Evolutionary conservation across 2,888 invertebrate species (phyloP).

Genomic region (Cryptocephalus moraei): DNA sequence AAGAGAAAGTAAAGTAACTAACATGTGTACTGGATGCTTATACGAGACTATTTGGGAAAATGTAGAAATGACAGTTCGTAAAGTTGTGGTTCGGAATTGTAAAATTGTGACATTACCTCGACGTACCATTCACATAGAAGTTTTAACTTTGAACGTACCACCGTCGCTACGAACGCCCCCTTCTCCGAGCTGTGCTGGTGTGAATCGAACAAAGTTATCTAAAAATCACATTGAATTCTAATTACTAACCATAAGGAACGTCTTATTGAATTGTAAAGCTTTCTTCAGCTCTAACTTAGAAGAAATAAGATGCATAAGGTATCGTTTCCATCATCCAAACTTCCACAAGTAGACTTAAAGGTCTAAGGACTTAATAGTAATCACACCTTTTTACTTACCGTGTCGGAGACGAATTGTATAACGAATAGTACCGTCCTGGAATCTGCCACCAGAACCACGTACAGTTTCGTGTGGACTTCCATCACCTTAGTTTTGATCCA

Average conservation of each 20-base stretch:
- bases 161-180: slow-evolving; percentile 43
- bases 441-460: slow-evolving; percentile 42
- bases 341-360: too few species aligned
- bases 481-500: slow-evolving; percentile 32
- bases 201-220: slow-evolving; percentile 44
- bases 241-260: too few species aligned
- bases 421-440: slow-evolving; percentile 43
- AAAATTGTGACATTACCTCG: slow-evolving; percentile 35
- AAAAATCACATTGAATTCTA: slow-evolving; percentile 10
- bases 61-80: slow-evolving; percentile 44
- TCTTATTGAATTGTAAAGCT: too few species aligned
- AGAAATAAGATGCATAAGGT: too few species aligned
- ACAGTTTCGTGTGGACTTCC: slow-evolving; percentile 32
- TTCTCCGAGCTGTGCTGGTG: slow-evolving; percentile 37
- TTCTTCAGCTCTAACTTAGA: too few species aligned
- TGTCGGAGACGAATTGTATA: slow-evolving; percentile 37
- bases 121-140: slow-evolving; percentile 40
- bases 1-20: too few species aligned
- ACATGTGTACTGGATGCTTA: too few species aligned
- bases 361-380: too few species aligned
- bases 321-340: too few species aligned
- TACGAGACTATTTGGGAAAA: slow-evolving; percentile 15
- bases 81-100: slow-evolving; percentile 34
- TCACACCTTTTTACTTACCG: slow-evolving; percentile 21
- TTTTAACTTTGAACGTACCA: slow-evolving; percentile 31